A percentile compares a stretch with the other conserved stretches of the same genome.
Conservation (phyloP, 2,888 invertebrate species). For the Argyresthia albistria region DNA sequence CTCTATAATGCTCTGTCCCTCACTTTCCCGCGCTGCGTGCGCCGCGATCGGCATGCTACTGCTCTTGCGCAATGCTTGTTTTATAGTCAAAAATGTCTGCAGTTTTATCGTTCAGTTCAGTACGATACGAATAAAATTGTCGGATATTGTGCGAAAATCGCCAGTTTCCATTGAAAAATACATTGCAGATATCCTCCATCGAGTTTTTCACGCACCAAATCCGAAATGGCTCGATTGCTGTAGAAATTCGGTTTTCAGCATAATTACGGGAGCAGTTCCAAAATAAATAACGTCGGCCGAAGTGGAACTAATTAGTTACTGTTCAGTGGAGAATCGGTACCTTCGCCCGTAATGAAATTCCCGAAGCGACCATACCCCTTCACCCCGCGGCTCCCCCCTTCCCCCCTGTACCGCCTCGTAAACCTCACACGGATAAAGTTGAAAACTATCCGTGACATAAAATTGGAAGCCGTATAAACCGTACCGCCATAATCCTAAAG, state of each 20-base stretch:
- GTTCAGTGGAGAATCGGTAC: conserved; percentile 32
- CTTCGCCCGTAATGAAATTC: conserved; percentile 40
- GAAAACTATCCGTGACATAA: neutral
- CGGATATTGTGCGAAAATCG: neutral
- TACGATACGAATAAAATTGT: neutral
- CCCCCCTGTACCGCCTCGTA: neutral
- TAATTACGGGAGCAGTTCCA: conserved; percentile 22
- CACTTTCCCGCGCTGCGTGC: too few relatives aligned
- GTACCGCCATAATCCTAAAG: neutral
- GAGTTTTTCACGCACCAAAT: too few relatives aligned
- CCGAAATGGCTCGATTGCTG: neutral
- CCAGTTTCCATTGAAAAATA: too few relatives aligned
- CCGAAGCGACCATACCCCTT: conserved; percentile 13
- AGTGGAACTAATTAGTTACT: conserved; percentile 36
- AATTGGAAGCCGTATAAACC: neutral
- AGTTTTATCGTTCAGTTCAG: neutral
- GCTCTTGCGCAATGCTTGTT: neutral
- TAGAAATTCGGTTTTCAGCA: conserved; percentile 9
- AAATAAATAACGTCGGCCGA: conserved; percentile 34
- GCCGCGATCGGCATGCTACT: too few relatives aligned
- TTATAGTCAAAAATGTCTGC: neutral
- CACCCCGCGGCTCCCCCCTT: neutral
- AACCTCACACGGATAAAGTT: neutral
- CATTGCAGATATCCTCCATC: too few relatives aligned
- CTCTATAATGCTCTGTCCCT: too few relatives aligned